These are phyloP conservation scores for Ditylenchus weischeri DNA, from an alignment of 2,888 invertebrate species.

Conservation along the genomic window DNA sequence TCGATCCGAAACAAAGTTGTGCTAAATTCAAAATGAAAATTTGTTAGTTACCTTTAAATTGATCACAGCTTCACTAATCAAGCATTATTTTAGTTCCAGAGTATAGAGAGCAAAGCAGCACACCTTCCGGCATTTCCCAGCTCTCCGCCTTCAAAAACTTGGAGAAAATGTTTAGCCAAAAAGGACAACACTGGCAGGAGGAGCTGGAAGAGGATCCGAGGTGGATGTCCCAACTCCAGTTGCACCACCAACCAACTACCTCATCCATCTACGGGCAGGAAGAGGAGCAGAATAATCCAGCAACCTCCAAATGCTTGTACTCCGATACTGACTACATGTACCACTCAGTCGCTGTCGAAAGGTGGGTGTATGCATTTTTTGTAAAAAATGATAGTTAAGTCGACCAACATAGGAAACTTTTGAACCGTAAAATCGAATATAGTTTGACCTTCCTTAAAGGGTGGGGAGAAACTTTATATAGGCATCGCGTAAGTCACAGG, in stretches of 20 bases:
- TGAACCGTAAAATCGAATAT: no score
- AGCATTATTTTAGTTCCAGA: no score
- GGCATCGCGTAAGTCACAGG: no score
- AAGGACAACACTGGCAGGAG: not conserved
- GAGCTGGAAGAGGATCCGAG: not conserved
- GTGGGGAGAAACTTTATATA: no score
- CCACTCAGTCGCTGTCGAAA: constrained; percentile 1
- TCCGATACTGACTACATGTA: constrained; percentile 9
- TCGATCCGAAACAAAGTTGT: no score
- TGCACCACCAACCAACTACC: not conserved
- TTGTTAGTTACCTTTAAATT: no score
- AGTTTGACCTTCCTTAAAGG: no score
- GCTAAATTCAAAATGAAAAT: no score
- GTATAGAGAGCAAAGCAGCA: not conserved
- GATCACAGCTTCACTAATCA: no score
- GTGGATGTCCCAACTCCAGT: not conserved
- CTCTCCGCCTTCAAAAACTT: constrained; percentile 26
- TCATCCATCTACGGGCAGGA: not conserved
- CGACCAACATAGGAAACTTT: no score
- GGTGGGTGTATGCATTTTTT: not conserved
- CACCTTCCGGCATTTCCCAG: constrained; percentile 19
- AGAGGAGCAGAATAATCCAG: no score
- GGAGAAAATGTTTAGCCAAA: constrained; percentile 19
- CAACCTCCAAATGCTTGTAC: constrained; percentile 2
- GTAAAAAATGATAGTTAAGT: no score